Percentiles rank a stretch among this genome's conserved stretches.
These are phyloP conservation scores for Diachasma alloeum DNA, from an alignment of 1,140 invertebrate species.

Conservation along the genomic window DNA sequence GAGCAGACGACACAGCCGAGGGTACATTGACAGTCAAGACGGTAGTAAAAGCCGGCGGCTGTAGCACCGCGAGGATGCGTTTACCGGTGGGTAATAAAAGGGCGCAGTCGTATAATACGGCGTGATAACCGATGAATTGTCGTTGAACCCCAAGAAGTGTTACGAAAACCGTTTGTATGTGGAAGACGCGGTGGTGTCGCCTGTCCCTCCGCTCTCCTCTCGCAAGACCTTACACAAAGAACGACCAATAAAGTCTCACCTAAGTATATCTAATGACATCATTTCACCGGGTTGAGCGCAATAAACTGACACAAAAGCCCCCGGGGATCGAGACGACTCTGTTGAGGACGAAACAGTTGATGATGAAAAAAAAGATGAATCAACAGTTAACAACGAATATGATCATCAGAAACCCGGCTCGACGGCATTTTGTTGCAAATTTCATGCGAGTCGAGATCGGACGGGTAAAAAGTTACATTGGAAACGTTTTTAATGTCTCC, in stretches of 20 bases:
- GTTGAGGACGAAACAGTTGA: slow-evolving; percentile 35
- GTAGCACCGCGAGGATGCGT: slow-evolving; percentile 15
- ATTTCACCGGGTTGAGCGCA: slow-evolving; percentile 44
- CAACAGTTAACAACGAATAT: slow-evolving; percentile 1
- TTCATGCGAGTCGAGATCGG: not conserved
- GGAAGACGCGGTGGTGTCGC: slow-evolving; percentile 2
- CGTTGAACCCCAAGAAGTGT: slow-evolving; percentile 10
- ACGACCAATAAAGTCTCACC: slow-evolving; percentile 46
- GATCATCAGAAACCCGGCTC: not conserved
- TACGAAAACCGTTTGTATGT: not conserved
- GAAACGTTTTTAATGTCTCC: not conserved
- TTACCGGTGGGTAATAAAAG: slow-evolving; percentile 20
- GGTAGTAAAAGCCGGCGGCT: slow-evolving; percentile 17
- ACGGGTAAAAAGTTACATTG: not conserved
- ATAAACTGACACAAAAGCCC: slow-evolving; percentile 47
- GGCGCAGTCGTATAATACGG: slow-evolving; percentile 31
- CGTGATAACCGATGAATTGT: slow-evolving; percentile 42
- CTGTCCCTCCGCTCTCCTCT: too few relatives aligned
- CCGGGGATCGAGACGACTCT: slow-evolving; percentile 43
- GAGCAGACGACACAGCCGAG: not conserved
- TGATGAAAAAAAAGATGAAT: slow-evolving; percentile 1
- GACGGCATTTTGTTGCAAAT: slow-evolving; percentile 21
- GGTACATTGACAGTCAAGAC: not conserved
- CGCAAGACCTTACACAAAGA: slow-evolving; percentile 41
- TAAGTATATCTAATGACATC: slow-evolving; percentile 58